phyloP scores from a whole-genome alignment of 2,797 vertebrate genomes.

The Notoglanidium macrostoma region DNA sequence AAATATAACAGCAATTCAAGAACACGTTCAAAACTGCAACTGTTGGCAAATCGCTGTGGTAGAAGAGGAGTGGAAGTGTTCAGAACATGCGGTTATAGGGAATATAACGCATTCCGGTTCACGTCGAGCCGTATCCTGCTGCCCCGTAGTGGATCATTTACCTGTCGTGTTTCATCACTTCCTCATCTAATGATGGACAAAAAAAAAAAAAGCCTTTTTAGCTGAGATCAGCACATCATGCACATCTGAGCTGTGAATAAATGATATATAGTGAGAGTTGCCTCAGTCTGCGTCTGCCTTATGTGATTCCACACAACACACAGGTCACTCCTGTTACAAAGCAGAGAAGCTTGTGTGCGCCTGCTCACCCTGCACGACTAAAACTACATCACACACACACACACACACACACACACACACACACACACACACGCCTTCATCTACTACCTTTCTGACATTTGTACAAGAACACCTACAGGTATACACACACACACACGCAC shows the following conservation, averaged over 20 bases:
- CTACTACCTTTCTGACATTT: neutral
- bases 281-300: constrained; percentile 1
- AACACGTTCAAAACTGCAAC: neutral
- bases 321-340: neutral
- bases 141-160: neutral
- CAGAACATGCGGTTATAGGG: neutral
- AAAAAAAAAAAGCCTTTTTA: neutral
- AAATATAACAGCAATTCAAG: neutral
- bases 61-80: neutral
- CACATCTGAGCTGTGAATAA: constrained; percentile 13
- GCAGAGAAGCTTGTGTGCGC: neutral
- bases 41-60: neutral
- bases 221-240: neutral
- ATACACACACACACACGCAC: neutral
- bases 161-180: neutral
- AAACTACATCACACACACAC: neutral
- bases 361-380: neutral
- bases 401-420: too few relatives aligned
- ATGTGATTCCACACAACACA: constrained; percentile 67
- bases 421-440: constrained; percentile 1
- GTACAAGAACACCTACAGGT: neutral
- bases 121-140: neutral
- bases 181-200: neutral
- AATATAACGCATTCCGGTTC: neutral
- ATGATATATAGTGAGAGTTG: too few relatives aligned